Evolutionary conservation across 2,888 invertebrate genomes (phyloP).

Genomic region (Drosophila tanythrix): DNA sequence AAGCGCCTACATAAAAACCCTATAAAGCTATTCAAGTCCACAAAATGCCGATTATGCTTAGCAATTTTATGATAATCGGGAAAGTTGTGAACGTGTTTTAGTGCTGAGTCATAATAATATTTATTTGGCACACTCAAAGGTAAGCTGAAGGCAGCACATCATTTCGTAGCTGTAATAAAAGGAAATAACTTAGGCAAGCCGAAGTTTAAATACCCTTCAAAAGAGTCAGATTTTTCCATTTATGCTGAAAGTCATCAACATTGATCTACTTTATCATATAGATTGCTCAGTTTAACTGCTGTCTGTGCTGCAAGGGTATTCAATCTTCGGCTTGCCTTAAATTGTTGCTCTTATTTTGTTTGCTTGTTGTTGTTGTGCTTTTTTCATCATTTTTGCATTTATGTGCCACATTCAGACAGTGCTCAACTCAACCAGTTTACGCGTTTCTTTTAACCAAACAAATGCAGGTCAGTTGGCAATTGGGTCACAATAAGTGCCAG

Average conservation of each 20-base stretch:
- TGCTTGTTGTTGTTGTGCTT: not conserved
- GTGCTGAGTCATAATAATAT: not conserved
- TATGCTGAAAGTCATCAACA: not conserved
- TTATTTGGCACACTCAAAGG: not conserved
- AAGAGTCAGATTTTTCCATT: not conserved
- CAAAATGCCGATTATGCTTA: not conserved
- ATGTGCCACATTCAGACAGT: conserved; percentile 3
- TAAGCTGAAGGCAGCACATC: not conserved
- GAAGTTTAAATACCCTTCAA: not conserved
- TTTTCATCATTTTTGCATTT: conserved; percentile 13
- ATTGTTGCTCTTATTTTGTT: not conserved
- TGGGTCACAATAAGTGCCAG: conserved; percentile 44
- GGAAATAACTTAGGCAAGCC: not conserved
- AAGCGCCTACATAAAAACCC: not conserved
- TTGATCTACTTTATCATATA: not conserved
- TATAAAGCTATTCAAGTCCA: not conserved
- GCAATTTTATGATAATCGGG: not conserved
- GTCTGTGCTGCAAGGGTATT: not conserved
- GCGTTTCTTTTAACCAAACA: conserved; percentile 40
- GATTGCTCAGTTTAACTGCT: not conserved
- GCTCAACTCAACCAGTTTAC: conserved; percentile 39
- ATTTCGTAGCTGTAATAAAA: not conserved
- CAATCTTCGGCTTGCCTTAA: not conserved
- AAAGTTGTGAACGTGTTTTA: not conserved
- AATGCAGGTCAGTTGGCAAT: conserved; percentile 69